phyloP scores from a whole-genome alignment of 2,888 invertebrate genomes.

The Heliconius ismenius region DNA sequence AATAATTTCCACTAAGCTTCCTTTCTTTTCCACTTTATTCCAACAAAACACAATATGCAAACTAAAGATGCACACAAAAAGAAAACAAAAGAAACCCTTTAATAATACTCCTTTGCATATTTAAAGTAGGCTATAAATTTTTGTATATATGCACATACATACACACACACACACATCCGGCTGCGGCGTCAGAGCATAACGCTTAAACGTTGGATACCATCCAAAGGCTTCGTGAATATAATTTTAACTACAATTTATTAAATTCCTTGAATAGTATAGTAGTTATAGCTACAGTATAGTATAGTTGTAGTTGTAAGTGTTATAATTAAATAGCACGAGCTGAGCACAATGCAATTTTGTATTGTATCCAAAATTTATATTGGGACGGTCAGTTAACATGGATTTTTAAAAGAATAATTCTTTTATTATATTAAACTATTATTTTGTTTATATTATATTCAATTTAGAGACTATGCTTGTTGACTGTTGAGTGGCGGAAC shows the following conservation, averaged over 20 bases:
- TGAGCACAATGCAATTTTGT: constrained; percentile 10
- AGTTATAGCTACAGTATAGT: not conserved
- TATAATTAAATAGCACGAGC: constrained; percentile 17
- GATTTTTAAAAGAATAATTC: not conserved
- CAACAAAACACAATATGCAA: not conserved
- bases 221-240: constrained; percentile 31
- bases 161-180: constrained; percentile 27
- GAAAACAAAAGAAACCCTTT: constrained; percentile 10
- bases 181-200: constrained; percentile 28
- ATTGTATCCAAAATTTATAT: constrained; percentile 17
- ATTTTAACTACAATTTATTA: constrained; percentile 33
- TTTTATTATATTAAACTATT: not conserved
- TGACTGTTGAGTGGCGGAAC: not conserved
- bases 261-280: constrained; percentile 30
- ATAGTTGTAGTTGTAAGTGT: constrained; percentile 4
- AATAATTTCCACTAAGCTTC: not conserved
- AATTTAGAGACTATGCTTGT: no score
- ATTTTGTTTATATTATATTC: not conserved
- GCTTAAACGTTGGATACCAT: constrained; percentile 35
- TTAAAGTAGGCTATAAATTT: constrained; percentile 21
- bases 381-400: not conserved
- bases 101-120: constrained; percentile 17
- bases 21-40: not conserved
- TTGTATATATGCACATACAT: not conserved
- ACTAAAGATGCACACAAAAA: not conserved